Percentiles rank a stretch among this genome's conserved stretches.
Evolutionary conservation across 92 coral and sea anemone genomes (phyloP).

Genomic region (Chrysogorgia sp.): DNA sequence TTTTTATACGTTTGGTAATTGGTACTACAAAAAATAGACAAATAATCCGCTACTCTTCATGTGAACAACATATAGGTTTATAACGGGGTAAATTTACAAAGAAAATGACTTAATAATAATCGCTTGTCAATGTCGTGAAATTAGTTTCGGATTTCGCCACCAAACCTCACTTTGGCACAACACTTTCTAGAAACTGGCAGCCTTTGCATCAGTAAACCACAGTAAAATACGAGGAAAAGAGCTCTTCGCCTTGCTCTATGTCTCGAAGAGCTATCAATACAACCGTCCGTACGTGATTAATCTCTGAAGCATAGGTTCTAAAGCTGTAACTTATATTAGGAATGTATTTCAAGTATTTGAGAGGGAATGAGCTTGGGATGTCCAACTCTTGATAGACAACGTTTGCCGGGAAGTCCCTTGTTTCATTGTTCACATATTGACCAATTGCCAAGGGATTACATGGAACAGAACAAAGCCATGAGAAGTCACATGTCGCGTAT

Average conservation of each 20-base stretch:
- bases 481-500: slow-evolving; percentile 70
- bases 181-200: slow-evolving; percentile 71
- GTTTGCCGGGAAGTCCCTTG: slow-evolving; percentile 75
- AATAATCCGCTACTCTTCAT: no score
- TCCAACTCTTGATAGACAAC: slow-evolving; percentile 93
- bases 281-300: slow-evolving; percentile 74
- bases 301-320: slow-evolving; percentile 66
- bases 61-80: no score
- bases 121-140: no score
- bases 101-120: no score
- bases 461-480: slow-evolving; percentile 70
- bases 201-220: slow-evolving; percentile 68
- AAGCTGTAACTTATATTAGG: slow-evolving; percentile 94
- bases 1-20: no score
- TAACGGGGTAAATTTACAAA: no score
- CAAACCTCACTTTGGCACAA: slow-evolving; percentile 9
- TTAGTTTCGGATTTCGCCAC: no score
- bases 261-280: slow-evolving; percentile 76
- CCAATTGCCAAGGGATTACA: slow-evolving; percentile 85
- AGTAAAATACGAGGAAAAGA: slow-evolving; percentile 95
- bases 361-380: slow-evolving; percentile 59
- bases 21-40: no score
- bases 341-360: slow-evolving; percentile 69
- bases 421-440: slow-evolving; percentile 86
- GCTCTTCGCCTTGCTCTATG: slow-evolving; percentile 74